Percentiles rank a stretch among this genome's conserved stretches.
phyloP scores from a whole-genome alignment of 2,113 vertebrate genomes.

The Protomyctophum bolini region DNA sequence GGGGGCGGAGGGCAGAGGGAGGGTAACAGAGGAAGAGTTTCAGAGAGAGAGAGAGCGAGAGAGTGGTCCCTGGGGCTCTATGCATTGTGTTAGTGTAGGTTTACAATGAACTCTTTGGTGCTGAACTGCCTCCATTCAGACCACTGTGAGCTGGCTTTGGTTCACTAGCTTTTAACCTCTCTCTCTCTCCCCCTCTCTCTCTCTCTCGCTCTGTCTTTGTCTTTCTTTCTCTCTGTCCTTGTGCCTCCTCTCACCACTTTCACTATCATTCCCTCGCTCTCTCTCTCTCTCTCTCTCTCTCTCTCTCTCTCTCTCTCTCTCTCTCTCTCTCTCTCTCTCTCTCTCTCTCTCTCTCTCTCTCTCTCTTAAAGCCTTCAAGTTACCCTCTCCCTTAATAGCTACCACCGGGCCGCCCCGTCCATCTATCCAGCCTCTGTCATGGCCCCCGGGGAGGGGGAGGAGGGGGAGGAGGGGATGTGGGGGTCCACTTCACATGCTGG shows the following conservation, averaged over 20 bases:
- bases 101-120: slow-evolving; percentile 69
- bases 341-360: neutral
- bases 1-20: neutral
- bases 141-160: slow-evolving; percentile 46
- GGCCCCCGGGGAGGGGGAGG: slow-evolving; percentile 19
- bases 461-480: slow-evolving; percentile 4
- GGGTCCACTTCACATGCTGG: slow-evolving; percentile 68
- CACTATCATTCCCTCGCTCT: neutral
- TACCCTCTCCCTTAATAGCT: slow-evolving; percentile 36
- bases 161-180: slow-evolving; percentile 55
- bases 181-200: slow-evolving; percentile 20
- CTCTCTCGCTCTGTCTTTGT: neutral
- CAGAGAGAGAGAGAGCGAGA: slow-evolving; percentile 18
- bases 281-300: neutral
- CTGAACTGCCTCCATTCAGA: slow-evolving; percentile 62
- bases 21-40: slow-evolving; percentile 22
- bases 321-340: neutral
- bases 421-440: slow-evolving; percentile 30
- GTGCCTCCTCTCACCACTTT: neutral
- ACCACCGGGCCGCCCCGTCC: slow-evolving; percentile 8
- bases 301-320: neutral
- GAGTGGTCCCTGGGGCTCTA: slow-evolving; percentile 56
- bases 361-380: slow-evolving; percentile 28
- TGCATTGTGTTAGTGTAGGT: slow-evolving; percentile 60
- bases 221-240: neutral